Percentiles rank a stretch among this genome's conserved stretches.
Conservation (phyloP, 2,113 vertebrate species). For the Acanthisitta chloris region DNA sequence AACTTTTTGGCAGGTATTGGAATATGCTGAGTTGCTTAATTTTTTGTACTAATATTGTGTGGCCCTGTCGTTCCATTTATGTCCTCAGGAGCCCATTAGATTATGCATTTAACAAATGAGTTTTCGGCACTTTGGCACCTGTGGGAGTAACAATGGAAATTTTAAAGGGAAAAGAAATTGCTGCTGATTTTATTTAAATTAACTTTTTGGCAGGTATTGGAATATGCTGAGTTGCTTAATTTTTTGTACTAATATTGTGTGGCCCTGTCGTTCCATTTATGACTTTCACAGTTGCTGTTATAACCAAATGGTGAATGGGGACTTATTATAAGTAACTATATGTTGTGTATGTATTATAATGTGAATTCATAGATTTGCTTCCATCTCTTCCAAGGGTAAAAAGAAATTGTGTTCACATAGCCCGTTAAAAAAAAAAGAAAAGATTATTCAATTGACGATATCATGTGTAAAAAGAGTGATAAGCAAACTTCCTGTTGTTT, state of each 20-base stretch:
- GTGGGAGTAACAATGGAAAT: slow-evolving; percentile 2
- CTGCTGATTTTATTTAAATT: slow-evolving; percentile 49
- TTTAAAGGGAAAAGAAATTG: slow-evolving; percentile 27
- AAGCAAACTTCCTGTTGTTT: neutral
- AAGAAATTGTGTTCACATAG: neutral
- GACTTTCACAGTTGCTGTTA: neutral
- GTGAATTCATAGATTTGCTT: neutral
- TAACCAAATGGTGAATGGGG: neutral
- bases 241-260: neutral
- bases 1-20: slow-evolving; percentile 5
- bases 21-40: neutral
- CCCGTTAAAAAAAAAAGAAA: neutral
- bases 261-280: accelerated
- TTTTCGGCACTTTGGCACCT: slow-evolving; percentile 5
- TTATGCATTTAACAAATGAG: neutral
- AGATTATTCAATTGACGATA: neutral
- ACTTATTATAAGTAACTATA: neutral
- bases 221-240: neutral
- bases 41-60: neutral
- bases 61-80: neutral
- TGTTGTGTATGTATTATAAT: neutral
- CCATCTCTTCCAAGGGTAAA: neutral
- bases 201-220: slow-evolving; percentile 5
- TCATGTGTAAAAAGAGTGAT: neutral
- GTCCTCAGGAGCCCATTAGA: neutral